Evolutionary conservation across 2,797 vertebrate species (phyloP).

Genomic region (Chelon labrosus): DNA sequence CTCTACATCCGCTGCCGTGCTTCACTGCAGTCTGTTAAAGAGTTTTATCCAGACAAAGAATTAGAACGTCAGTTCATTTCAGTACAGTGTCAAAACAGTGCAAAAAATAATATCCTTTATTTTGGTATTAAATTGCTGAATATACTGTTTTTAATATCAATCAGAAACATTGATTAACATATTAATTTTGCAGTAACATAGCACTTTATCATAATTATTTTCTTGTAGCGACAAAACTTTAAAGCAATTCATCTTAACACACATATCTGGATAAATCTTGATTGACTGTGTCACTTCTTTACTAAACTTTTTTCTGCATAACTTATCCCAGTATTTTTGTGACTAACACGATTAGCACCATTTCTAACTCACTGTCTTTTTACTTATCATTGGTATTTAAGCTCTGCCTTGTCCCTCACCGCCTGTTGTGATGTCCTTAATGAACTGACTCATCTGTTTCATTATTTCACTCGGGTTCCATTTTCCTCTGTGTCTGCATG

Average conservation of each 20-base stretch:
- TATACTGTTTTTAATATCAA: conserved; percentile 3
- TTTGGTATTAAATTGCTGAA: neutral
- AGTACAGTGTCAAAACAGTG: neutral
- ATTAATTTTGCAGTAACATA: conserved; percentile 1
- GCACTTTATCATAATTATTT: neutral
- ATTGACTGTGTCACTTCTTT: conserved; percentile 49
- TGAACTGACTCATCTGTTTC: conserved; percentile 52
- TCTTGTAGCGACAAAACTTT: conserved; percentile 6
- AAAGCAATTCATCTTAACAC: conserved; percentile 11
- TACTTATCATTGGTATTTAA: conserved; percentile 22
- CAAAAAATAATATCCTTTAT: neutral
- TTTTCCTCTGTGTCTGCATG: conserved; percentile 63
- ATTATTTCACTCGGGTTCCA: conserved; percentile 42
- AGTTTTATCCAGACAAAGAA: conserved; percentile 74
- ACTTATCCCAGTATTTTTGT: conserved; percentile 24
- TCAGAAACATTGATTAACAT: conserved; percentile 10
- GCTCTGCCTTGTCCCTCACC: conserved; percentile 16
- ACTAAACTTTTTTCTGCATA: conserved; percentile 12
- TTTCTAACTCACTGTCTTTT: conserved; percentile 22
- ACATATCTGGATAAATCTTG: conserved; percentile 78
- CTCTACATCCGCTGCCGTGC: conserved; percentile 47
- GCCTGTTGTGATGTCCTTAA: conserved; percentile 50
- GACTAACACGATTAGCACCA: conserved; percentile 32
- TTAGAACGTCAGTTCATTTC: neutral
- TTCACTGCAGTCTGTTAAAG: conserved; percentile 48